Evolutionary conservation across 2,888 invertebrate species (phyloP), one percentile per base, ranked within the genome.

Genomic region (Digitonthophagus gazella): DNA sequence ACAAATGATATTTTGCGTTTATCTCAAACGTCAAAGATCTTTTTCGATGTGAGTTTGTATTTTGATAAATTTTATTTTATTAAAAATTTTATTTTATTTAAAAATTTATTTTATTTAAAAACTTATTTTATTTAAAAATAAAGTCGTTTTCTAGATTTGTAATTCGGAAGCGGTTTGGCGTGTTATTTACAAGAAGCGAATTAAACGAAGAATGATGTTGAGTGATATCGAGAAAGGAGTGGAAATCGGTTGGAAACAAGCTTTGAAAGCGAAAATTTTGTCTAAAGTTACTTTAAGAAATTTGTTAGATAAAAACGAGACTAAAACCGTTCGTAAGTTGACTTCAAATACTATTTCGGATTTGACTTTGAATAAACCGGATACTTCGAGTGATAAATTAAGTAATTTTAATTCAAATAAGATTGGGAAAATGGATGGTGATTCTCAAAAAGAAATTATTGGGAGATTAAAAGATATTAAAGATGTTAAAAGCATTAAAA

Each of bases 11-110:
- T 78, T 14, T 44, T 77, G 54, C 67, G 70, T 11, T 67, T 78
- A 67, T 73, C 75, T 4, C 77, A 78, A 71, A 75, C 75, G 0
- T 77, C 77, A 8, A 78, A 77, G 65, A 76, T 77, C 65, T 74
- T 78, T 54, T 78, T 76, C 68, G 76, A 78, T 72, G 78, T 78
- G 71, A 71, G 61, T 19, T 57, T 64, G 11, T 69, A 4, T 22
- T 4, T 56, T 56, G 11, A n/a, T 4, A n/a, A 14, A 16, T 66
- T 18, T 28, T 15, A 54, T 54, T 11, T 28, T 1, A 14, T 6
- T 15, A 54, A 8, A 4, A 61, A 28, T 64, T 54, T 4, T 44
- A 16, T 18, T n/a, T 16, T 11, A 56, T 44, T 54, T n/a, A 65
- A 22, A 19, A 66, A 15, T 66, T 44, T 54, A 67, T n/a, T n/a